Percentiles rank a stretch among this genome's conserved stretches.
phyloP scores from a whole-genome alignment of 2,113 vertebrate species.

The Oplegnathus fasciatus region DNA sequence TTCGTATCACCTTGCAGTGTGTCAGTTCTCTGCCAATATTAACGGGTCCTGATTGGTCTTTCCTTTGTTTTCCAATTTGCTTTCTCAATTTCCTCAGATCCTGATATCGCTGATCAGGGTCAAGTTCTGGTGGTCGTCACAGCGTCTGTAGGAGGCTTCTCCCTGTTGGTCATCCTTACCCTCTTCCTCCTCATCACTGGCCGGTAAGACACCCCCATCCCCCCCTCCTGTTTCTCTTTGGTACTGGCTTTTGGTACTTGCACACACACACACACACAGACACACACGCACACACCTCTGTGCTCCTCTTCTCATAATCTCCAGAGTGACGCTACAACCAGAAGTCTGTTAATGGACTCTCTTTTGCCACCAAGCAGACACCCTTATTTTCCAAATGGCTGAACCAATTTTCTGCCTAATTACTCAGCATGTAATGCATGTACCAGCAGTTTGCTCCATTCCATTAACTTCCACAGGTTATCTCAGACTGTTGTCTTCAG shows the following conservation, averaged over 20 bases:
- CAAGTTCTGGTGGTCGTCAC: constrained; percentile 97
- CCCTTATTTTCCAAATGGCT: constrained; percentile 83
- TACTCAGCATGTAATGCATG: constrained; percentile 80
- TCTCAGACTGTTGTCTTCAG: constrained; percentile 64
- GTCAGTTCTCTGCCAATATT: neutral
- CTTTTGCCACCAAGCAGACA: constrained; percentile 72
- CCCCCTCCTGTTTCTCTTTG: neutral
- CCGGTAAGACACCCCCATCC: constrained; percentile 85
- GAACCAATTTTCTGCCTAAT: constrained; percentile 84
- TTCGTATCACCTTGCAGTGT: neutral
- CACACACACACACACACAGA: constrained; percentile 10
- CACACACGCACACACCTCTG: constrained; percentile 15
- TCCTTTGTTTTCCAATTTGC: neutral
- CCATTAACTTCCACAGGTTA: constrained; percentile 74
- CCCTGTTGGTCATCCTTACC: constrained; percentile 95
- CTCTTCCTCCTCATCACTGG: constrained; percentile 98
- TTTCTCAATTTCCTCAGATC: constrained; percentile 86
- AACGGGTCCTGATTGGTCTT: neutral
- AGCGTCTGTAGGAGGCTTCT: constrained; percentile 96
- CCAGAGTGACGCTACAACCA: constrained; percentile 53
- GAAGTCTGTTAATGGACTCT: constrained; percentile 77
- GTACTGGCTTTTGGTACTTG: too few relatives aligned
- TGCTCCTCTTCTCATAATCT: constrained; percentile 52
- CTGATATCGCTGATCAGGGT: constrained; percentile 94
- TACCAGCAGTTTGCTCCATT: constrained; percentile 76